Percentiles rank a stretch among this genome's conserved stretches.
Conservation (phyloP, 2,797 vertebrate species). For the Silurus aristotelis region DNA sequence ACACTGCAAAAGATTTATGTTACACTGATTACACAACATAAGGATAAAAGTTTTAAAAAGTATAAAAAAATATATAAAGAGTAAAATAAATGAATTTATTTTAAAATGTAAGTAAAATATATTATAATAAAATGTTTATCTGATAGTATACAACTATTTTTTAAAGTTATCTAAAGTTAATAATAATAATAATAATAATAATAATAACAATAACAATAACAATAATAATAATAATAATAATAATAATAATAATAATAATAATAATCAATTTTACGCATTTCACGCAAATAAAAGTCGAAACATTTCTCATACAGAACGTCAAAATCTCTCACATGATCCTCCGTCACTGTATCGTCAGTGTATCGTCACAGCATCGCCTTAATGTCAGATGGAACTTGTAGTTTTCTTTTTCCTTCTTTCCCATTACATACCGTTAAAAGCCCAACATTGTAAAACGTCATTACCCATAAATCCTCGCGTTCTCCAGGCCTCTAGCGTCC, state of each 20-base stretch:
- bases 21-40: background rate
- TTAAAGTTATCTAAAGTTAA: too few relatives aligned
- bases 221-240: too few relatives aligned
- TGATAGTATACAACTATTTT: too few relatives aligned
- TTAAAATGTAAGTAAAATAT: too few relatives aligned
- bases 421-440: rapidly evolving
- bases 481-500: slow-evolving; percentile 51
- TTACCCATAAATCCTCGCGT: slow-evolving; percentile 60
- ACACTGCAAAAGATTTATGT: background rate
- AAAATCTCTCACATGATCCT: slow-evolving; percentile 24
- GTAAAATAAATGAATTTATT: too few relatives aligned
- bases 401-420: slow-evolving; percentile 18
- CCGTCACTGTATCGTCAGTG: background rate
- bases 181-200: too few relatives aligned
- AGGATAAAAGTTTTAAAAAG: too few relatives aligned
- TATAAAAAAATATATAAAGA: too few relatives aligned
- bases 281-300: background rate
- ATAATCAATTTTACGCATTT: background rate
- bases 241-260: too few relatives aligned
- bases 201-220: too few relatives aligned
- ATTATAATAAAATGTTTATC: too few relatives aligned
- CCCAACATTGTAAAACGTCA: slow-evolving; percentile 50
- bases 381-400: slow-evolving; percentile 64
- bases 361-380: background rate
- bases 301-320: background rate